Evolutionary conservation across 92 coral and sea anemone species (phyloP).

Genomic region (Epizoanthus illoricatus): DNA sequence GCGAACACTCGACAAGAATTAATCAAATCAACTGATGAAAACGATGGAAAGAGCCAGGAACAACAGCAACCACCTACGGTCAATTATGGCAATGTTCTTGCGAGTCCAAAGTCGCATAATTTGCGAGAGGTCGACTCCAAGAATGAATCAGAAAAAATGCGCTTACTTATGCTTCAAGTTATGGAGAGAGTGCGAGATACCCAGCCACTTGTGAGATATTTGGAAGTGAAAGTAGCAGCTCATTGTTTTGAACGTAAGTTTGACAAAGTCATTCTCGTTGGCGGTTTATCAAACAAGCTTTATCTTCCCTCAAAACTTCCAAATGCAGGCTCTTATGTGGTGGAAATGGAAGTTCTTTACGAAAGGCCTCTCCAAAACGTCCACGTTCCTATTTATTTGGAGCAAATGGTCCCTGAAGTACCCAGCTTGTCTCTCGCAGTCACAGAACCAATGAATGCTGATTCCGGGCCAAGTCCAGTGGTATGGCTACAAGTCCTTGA

Average conservation of each 20-base stretch:
- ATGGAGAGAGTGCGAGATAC: neutral
- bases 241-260: conserved; percentile 38
- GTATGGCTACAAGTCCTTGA: conserved; percentile 29
- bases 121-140: neutral
- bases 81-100: neutral
- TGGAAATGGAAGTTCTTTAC: conserved; percentile 4
- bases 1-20: neutral
- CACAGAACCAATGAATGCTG: conserved; percentile 5
- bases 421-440: conserved; percentile 13
- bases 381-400: conserved; percentile 29
- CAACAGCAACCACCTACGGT: neutral
- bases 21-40: neutral
- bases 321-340: neutral
- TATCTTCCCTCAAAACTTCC: conserved; percentile 11
- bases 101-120: neutral
- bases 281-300: neutral
- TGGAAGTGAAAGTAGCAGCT: conserved; percentile 7
- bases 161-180: neutral
- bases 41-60: neutral
- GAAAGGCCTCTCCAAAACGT: conserved; percentile 25
- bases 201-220: conserved; percentile 8
- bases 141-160: neutral
- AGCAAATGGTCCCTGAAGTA: conserved; percentile 29
- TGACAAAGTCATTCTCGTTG: conserved; percentile 22
- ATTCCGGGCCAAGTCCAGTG: neutral